phyloP scores from a whole-genome alignment of 2,797 vertebrate genomes.

The Tokudaia muenninki region DNA sequence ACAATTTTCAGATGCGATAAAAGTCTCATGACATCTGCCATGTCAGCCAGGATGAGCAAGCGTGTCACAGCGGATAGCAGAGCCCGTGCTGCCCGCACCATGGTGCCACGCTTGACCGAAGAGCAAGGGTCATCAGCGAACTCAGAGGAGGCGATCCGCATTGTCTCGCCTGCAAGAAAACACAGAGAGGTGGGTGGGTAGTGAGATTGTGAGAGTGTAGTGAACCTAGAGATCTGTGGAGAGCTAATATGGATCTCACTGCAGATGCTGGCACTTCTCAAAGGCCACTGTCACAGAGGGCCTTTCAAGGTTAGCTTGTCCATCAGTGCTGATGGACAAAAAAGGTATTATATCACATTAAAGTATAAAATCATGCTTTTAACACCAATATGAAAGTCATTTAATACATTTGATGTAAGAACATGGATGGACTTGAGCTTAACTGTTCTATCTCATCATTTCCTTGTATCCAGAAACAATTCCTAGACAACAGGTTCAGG shows the following conservation, averaged over 20 bases:
- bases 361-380: not conserved
- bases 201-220: accelerated
- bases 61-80: constrained; percentile 97
- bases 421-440: constrained; percentile 1
- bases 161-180: constrained; percentile 93
- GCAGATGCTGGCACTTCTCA: not conserved
- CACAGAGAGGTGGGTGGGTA: not conserved
- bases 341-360: not conserved
- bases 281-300: not conserved
- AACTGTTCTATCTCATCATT: not conserved
- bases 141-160: constrained; percentile 97
- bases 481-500: not conserved
- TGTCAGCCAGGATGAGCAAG: constrained; percentile 98
- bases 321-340: not conserved
- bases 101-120: constrained; percentile 97
- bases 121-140: constrained; percentile 98
- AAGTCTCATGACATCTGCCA: constrained; percentile 99
- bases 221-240: not conserved
- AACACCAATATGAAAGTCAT: not conserved
- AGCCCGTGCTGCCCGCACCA: constrained; percentile 97
- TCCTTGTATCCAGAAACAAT: not conserved
- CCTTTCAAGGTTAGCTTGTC: not conserved
- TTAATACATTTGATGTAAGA: not conserved
- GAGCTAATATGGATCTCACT: accelerated
- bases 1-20: constrained; percentile 98